Conservation (phyloP, 1,140 invertebrate species). For the Drosophila chauvacae region DNA sequence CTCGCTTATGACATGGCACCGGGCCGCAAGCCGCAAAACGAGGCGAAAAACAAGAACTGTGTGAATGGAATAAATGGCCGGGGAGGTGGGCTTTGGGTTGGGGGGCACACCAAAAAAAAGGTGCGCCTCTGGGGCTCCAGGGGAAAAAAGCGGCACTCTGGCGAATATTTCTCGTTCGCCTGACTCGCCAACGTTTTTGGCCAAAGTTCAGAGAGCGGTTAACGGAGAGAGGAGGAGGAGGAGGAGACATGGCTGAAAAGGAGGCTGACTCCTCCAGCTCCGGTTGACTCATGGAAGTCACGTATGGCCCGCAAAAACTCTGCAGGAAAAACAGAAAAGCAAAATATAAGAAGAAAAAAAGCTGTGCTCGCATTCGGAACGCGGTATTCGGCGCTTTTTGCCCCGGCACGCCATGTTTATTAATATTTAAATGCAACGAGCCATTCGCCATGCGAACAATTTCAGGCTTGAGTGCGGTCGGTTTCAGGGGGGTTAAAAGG, state of each 20-base stretch:
- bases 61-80: constrained; percentile 48
- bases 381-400: constrained; percentile 73
- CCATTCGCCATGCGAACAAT: constrained; percentile 71
- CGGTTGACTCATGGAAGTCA: constrained; percentile 78
- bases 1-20: constrained; percentile 51
- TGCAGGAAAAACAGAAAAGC: constrained; percentile 21
- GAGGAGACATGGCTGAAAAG: constrained; percentile 5
- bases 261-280: constrained; percentile 35
- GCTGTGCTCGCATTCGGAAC: constrained; percentile 57
- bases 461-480: constrained; percentile 72
- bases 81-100: constrained; percentile 8
- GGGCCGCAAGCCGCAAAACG: constrained; percentile 40
- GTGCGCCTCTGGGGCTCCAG: constrained; percentile 57
- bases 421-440: constrained; percentile 83
- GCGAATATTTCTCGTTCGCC: constrained; percentile 63
- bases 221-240: constrained; percentile 13
- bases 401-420: constrained; percentile 79
- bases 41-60: constrained; percentile 62
- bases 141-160: constrained; percentile 21
- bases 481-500: not conserved
- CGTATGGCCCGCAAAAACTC: constrained; percentile 54
- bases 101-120: constrained; percentile 22
- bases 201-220: constrained; percentile 68
- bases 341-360: constrained; percentile 29
- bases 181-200: constrained; percentile 70